Percentiles rank a stretch among this genome's conserved stretches.
phyloP scores from a whole-genome alignment of 1,140 invertebrate species.

The Halyomorpha halys region DNA sequence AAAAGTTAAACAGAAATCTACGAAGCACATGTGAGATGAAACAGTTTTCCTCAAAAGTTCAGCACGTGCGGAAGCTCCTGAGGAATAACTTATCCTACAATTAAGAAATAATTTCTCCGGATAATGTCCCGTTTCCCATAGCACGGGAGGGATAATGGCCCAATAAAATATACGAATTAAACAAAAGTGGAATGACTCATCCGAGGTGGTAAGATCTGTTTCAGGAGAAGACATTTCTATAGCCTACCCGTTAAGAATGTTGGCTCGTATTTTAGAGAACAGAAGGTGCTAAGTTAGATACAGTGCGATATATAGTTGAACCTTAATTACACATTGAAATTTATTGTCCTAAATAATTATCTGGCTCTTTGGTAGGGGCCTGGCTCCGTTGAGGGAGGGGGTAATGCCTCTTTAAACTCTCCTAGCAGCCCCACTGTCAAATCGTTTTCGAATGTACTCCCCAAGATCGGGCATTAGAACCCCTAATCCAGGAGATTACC shows the following conservation, averaged over 20 bases:
- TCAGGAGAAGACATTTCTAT: conserved; percentile 3
- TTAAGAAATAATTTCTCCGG: too few species aligned
- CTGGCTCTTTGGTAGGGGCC: not conserved
- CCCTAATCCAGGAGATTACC: too few species aligned
- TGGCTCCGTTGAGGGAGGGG: not conserved
- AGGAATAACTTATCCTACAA: too few species aligned
- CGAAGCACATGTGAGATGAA: too few species aligned
- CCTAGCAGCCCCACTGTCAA: not conserved
- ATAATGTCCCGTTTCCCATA: too few species aligned
- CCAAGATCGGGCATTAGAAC: not conserved
- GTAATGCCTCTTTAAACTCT: conserved; percentile 14
- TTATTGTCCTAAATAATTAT: conserved; percentile 16
- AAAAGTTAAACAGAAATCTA: too few species aligned
- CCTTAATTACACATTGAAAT: conserved; percentile 14
- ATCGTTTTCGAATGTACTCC: conserved; percentile 9
- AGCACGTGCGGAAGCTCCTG: too few species aligned
- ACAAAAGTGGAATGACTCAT: conserved; percentile 3
- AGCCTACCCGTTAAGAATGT: not conserved
- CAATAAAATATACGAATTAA: too few species aligned
- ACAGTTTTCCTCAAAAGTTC: too few species aligned
- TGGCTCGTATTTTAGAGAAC: not conserved
- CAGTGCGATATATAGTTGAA: conserved; percentile 15
- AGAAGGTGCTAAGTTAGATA: conserved; percentile 15
- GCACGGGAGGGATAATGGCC: too few species aligned
- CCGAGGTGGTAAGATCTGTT: conserved; percentile 6